Base-by-base conservation (phyloP, 2,888 invertebrate genomes). In the Andrena camellia region DNA sequence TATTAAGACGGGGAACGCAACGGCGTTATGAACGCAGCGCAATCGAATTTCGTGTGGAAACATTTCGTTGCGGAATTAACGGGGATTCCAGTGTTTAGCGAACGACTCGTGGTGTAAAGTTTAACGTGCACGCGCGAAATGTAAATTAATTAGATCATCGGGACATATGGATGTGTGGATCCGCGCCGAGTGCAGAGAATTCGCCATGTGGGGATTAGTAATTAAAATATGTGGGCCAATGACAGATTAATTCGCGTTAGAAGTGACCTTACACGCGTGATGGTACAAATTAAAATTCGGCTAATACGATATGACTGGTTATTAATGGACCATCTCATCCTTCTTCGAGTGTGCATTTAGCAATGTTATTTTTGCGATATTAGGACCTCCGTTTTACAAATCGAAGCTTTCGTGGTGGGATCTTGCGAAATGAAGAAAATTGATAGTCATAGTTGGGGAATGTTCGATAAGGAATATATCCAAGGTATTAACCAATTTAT, bases 81-180 rank as follows among this genome's bases (percentile, higher is more conserved):
- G 52, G 54, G 54, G 48, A 78, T 75, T 75, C 54, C 48, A 42
- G 50, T 78, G 75, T 75, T 78, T 75, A 67, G 68, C 62, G 26
- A 78, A 26, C 42, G 48, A 54, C 74, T 31, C 35, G 2, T 50
- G 13, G 26, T 20, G 31, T 7, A 48, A 75, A 75, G 62, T 78
- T 78, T 48, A 68, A 48, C 75, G 42, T 33, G 42, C 26, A 42
- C 26, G 20, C 31, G 20, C 54, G 54, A 68, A 75, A 75, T 68
- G 78, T 68, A 75, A 78, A 75, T 78, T 78, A 78, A 78, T 78
- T 78, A 63, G 78, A 75, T 67, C 54, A 67, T 63, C 67, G 54
- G 26, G 8, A 63, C 54, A 67, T 78, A 75, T 31, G 63, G 54
- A 68, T 66, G 63, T 62, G 68, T 17, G 68, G 42, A 42, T 13